These are phyloP conservation scores for Percina caprodes DNA, from an alignment of 2,113 vertebrate species.

Conservation along the genomic window DNA sequence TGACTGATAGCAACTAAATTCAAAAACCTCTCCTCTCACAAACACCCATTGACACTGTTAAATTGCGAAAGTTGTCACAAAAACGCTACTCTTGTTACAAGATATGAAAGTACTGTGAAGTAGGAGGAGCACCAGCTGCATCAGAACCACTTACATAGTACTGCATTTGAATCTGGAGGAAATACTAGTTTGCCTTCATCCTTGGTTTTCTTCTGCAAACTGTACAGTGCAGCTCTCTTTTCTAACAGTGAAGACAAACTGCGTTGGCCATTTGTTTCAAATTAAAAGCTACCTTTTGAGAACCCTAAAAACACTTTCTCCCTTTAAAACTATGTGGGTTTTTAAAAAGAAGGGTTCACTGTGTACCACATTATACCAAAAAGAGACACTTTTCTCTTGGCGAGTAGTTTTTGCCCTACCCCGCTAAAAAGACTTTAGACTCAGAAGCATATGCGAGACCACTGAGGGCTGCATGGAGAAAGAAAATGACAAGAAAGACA, in stretches of 20 bases:
- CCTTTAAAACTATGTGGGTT: too few relatives aligned
- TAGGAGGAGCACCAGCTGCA: conserved; percentile 21
- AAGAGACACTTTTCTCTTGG: too few relatives aligned
- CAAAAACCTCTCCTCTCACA: accelerated
- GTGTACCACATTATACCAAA: too few relatives aligned
- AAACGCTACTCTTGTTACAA: neutral
- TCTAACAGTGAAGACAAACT: neutral
- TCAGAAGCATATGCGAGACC: too few relatives aligned
- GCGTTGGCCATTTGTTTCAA: neutral
- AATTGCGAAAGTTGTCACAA: neutral
- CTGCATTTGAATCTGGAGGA: conserved; percentile 53
- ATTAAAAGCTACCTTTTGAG: neutral
- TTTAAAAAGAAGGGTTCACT: neutral
- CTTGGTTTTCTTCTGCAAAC: conserved; percentile 6
- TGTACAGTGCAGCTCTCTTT: neutral
- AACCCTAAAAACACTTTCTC: too few relatives aligned
- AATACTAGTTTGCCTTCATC: conserved; percentile 8
- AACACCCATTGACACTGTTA: neutral
- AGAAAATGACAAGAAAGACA: too few relatives aligned
- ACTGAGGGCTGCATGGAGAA: too few relatives aligned
- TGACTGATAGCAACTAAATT: neutral
- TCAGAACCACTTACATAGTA: conserved; percentile 35
- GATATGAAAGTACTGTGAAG: neutral
- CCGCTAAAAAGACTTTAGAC: too few relatives aligned
- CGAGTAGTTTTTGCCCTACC: too few relatives aligned